These are phyloP conservation scores for Drosophila heteroneura DNA, from an alignment of 2,888 invertebrate genomes.

Conservation along the genomic window DNA sequence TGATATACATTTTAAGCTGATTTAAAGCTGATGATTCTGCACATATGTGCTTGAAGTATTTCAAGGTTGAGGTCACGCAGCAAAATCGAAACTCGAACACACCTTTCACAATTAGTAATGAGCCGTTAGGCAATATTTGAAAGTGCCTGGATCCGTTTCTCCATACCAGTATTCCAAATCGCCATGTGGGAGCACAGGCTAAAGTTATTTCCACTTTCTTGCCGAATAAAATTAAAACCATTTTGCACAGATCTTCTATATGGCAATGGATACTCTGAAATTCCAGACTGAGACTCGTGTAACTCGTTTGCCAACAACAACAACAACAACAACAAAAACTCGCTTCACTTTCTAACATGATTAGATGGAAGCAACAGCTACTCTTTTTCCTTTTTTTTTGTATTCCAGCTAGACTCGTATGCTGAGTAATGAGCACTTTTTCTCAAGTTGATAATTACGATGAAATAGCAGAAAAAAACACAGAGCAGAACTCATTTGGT, in stretches of 20 bases:
- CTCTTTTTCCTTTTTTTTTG: constrained; percentile 19
- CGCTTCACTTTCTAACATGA: constrained; percentile 72
- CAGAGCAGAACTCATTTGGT: constrained; percentile 64
- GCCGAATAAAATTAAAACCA: constrained; percentile 21
- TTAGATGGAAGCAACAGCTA: constrained; percentile 47
- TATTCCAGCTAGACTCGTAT: constrained; percentile 6
- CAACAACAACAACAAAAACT: constrained; percentile 24
- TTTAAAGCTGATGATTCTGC: constrained; percentile 4
- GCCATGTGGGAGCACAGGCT: background rate
- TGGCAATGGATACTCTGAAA: constrained; percentile 13
- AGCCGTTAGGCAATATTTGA: background rate
- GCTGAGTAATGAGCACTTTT: constrained; percentile 70
- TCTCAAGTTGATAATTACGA: constrained; percentile 77
- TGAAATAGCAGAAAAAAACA: constrained; percentile 62
- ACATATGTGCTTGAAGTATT: background rate
- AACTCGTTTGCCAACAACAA: constrained; percentile 51
- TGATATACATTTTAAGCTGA: background rate
- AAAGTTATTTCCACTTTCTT: constrained; percentile 26
- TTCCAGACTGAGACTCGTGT: constrained; percentile 31
- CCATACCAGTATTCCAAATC: background rate
- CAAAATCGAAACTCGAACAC: background rate
- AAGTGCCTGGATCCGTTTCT: background rate
- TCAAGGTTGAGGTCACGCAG: constrained; percentile 3
- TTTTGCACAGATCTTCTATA: constrained; percentile 18
- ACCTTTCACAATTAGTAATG: background rate